phyloP scores from a whole-genome alignment of 2,113 vertebrate species.

The Pao palembangensis region DNA sequence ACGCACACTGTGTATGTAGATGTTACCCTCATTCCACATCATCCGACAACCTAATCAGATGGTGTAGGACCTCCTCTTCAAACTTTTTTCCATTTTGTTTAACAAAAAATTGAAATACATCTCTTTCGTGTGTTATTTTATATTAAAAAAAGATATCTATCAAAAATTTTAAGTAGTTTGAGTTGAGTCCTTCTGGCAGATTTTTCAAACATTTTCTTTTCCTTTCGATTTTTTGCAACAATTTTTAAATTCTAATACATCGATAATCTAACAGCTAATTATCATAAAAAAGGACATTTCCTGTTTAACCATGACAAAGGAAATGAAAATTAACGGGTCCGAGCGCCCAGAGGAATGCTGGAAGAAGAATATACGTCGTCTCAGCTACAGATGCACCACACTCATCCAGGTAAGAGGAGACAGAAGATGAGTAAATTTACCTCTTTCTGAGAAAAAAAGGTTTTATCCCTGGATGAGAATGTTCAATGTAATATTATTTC shows the following conservation, averaged over 20 bases:
- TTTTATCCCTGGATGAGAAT: not conserved
- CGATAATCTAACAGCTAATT: not conserved
- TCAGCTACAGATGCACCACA: slow-evolving; percentile 49
- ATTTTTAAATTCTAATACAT: not conserved
- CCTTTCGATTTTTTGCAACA: not conserved
- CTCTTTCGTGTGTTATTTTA: not conserved
- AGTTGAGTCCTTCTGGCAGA: not conserved
- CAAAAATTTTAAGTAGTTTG: not conserved
- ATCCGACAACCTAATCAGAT: not conserved
- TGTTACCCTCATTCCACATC: slow-evolving; percentile 13
- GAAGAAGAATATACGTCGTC: slow-evolving; percentile 15
- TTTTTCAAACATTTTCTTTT: not conserved
- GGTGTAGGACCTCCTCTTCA: slow-evolving; percentile 1
- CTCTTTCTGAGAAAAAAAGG: not conserved
- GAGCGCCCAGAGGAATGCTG: slow-evolving; percentile 34
- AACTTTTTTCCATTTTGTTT: not conserved
- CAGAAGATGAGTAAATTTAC: not conserved
- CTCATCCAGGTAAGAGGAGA: slow-evolving; percentile 63
- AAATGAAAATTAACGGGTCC: slow-evolving; percentile 15
- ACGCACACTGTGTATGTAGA: slow-evolving; percentile 1
- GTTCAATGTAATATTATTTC: not conserved
- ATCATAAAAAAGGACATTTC: not conserved
- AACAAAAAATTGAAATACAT: not conserved
- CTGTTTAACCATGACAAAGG: slow-evolving; percentile 14
- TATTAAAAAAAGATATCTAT: not conserved